A percentile compares a stretch with the other conserved stretches of the same genome.
These are phyloP conservation scores for Lamprologus lemairii DNA, from an alignment of 2,113 vertebrate genomes.

Conservation along the genomic window DNA sequence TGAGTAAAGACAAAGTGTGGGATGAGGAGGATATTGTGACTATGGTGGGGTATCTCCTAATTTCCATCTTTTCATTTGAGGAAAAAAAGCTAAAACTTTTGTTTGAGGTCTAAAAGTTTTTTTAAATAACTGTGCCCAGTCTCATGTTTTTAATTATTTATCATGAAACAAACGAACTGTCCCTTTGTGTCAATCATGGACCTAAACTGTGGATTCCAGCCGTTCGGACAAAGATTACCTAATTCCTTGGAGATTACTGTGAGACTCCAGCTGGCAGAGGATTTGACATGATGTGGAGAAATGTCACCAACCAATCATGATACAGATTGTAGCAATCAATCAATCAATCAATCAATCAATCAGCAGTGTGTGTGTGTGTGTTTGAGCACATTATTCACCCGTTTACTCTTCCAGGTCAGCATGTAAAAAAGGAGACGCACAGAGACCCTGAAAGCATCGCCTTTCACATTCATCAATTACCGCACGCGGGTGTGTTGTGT, in stretches of 20 bases:
- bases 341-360: conserved; percentile 42
- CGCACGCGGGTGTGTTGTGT: conserved; percentile 26
- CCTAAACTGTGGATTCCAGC: not conserved
- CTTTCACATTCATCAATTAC: conserved; percentile 60
- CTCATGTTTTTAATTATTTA: not conserved
- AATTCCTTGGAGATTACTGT: conserved; percentile 51
- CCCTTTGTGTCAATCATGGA: not conserved
- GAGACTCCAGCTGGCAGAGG: conserved; percentile 25
- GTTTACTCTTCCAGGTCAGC: not conserved
- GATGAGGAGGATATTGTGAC: not conserved
- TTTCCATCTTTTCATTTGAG: not conserved
- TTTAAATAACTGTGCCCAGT: not conserved
- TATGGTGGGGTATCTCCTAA: not conserved
- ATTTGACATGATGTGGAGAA: conserved; percentile 54
- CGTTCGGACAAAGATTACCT: conserved; percentile 39
- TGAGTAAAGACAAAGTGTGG: not conserved
- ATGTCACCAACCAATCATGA: conserved; percentile 55
- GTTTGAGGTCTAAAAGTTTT: not conserved
- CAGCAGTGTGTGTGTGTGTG: not conserved
- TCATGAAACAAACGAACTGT: not conserved
- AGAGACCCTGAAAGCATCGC: conserved; percentile 45
- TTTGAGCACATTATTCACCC: not conserved
- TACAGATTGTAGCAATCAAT: conserved; percentile 54
- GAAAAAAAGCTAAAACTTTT: not conserved
- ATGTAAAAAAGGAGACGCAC: conserved; percentile 1